Evolutionary conservation across 2,888 invertebrate species (phyloP), one percentile per base, ranked within the genome.

Genomic region (Cheiracanthium punctorium): DNA sequence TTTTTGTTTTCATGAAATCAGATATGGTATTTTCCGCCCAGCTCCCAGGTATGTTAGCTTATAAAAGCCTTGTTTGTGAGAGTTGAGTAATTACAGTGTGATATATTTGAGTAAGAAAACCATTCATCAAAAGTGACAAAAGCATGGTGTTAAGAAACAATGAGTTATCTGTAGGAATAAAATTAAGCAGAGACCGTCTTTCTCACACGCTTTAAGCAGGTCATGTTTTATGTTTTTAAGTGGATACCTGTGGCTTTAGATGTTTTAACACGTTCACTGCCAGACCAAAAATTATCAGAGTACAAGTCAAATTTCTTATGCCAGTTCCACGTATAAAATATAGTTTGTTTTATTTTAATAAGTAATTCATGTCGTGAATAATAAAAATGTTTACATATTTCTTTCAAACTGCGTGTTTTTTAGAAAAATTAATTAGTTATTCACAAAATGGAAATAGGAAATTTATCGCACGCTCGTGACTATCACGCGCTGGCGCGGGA

Each of bases 91-190:
- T 67, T 67, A 67, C 24, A 30, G 30, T 32, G 32, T 30, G 67
- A 67, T 67, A 32, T 67, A 67, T 67, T 32, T 67, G 67, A 67
- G 67, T 4, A 67, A 30, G 5, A 14, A 67, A 24, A 12, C n/a
- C 30, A 67, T 67, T 30, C 30, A 67, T 67, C 67, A 67, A 67
- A 67, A 67, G 32, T 67, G 67, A 67, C 67, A 67, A 67, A 67
- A 7, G 67, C 30, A 32, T 4, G 17, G 32, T 5, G 12, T 17
- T 32, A 14, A 67, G 67, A 67, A 67, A 67, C 17, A 67, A 30
- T 12, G 64, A 28, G 14, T 28, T 48, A 48, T 58, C 58, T 24
- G 58, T 24, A 58, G 58, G 58, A 58, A 58, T 58, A 58, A 58
- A 58, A 58, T 58, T 58, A 58, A 58, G 24, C 58, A 48, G 8